Base-by-base conservation (phyloP, 2,888 invertebrate species). In the Villa cingulata region DNA sequence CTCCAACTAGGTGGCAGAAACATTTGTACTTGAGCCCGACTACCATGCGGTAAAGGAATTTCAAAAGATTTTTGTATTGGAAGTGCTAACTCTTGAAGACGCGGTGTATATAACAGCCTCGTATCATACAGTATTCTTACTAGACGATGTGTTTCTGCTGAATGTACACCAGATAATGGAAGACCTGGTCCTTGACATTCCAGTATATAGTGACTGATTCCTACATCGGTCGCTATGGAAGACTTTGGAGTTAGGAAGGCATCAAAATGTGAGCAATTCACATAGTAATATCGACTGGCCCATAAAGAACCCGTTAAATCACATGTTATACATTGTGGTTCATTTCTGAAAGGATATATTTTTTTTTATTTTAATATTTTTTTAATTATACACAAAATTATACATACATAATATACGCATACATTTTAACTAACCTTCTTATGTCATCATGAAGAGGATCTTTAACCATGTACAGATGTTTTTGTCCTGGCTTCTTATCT, bases 121-220 rank as follows among this genome's bases (percentile, higher is more conserved):
- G 80, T 81, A 68, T 81, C 90, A 71, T 83, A 87, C 56, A 87
- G 73, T 59, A 85, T 76, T 67, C 82, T 77, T 55, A 83, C 74
- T 68, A 87, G 74, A 64, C 82, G 82, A 70, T 87, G 86, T 42
- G 80, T 81, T 58, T 74, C 75, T 59, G 81, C 79, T 55, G 80
- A 78, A 66, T 88, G 87, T 56, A 86, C 77, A 50, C 69, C 86
- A 41, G 86, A 86, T 58, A 87, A 75, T 51, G 94, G 92, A 54
- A 91, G 78, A 51, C 87, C 88, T 39, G 91, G 92, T n/a, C 94
- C 94, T 59, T 85, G 82, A 69, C 95, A 95, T 63, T 86, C 81
- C 57, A 92, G 75, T 56, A 89, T 88, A 66, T 88, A 90, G 56
- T 60, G 66, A 41, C 68, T 62, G 55, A 68, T 62, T 56, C 66